phyloP scores from a whole-genome alignment of 2,797 vertebrate genomes.

The Clarias laeviceps region DNA sequence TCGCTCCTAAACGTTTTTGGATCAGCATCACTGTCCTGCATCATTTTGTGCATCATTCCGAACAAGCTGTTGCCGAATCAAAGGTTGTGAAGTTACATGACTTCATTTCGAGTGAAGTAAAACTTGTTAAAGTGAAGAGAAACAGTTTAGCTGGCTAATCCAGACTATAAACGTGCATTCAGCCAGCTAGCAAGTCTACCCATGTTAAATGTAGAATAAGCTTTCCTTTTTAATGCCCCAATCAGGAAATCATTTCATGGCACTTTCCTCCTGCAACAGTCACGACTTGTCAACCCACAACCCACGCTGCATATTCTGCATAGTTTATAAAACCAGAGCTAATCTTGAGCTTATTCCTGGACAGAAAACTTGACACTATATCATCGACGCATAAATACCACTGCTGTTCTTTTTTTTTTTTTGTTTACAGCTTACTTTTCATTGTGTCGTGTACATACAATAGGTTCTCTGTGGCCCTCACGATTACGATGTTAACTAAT shows the following conservation, averaged over 20 bases:
- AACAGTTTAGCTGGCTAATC: background rate
- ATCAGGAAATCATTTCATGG: background rate
- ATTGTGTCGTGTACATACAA: background rate
- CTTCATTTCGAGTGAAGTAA: background rate
- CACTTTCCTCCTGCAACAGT: background rate
- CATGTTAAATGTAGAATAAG: background rate
- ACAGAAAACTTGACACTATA: background rate
- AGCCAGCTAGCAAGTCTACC: background rate
- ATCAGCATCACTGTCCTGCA: background rate
- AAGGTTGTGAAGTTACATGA: background rate
- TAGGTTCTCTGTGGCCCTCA: slow-evolving; percentile 24
- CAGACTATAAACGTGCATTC: background rate
- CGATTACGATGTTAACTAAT: background rate
- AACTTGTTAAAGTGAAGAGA: background rate
- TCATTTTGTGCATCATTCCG: background rate
- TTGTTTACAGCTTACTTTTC: background rate
- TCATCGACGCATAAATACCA: background rate
- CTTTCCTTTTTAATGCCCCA: background rate
- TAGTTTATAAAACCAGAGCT: background rate
- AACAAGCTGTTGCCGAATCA: background rate
- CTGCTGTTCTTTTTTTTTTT: background rate
- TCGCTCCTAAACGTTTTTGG: background rate
- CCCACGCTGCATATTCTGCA: background rate
- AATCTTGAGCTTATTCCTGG: background rate
- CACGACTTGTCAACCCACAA: background rate